Base-by-base conservation (phyloP, 1,140 invertebrate genomes). In the Procambarus virginalis region DNA sequence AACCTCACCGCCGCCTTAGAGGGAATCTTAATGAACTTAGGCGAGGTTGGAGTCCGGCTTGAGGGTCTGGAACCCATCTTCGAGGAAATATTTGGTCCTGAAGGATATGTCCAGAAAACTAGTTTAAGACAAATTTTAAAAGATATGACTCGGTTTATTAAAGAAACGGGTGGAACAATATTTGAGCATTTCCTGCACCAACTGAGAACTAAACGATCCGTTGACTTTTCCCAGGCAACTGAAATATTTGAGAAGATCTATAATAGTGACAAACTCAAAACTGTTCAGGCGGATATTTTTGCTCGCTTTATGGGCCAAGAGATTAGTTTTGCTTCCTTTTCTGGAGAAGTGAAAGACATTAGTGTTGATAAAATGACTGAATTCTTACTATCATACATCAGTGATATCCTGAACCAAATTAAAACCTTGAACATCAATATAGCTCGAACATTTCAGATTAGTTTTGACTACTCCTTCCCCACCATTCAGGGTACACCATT, bases 401-500 rank as follows among this genome's bases (percentile, higher is more conserved):
- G 20, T 5, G 14, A 82, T 8, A 51, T 55, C 6, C 20, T 82
- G 9, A 46, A 5, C 0, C 22, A 34, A 12, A 48, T 75, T 9
- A 68, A 80, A 3, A 73, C 51, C 48, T 17, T 88, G 49, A 34
- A 80, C 34, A 34, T 88, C 17, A 58, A 82, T 48, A 49, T 49
- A 12, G 49, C 64, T 5, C 78, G 68, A n/a, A 81, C 48, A 9
- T 64, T 64, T 70, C 86, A 88, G 49, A 45, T 88, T 9, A 22
- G 14, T 3, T 4, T 88, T 46, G 86, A 88, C 4, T 88, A 88
- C 78, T 82, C 78, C 78, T 58, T 88, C 48, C 86, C 86, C 1
- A 88, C 78, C 48, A 88, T 88, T 14, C 86, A 88, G 48, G 86
- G 86, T 48, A 81, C 79, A 9, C 86, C 86, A 55, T 48, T 88